These are phyloP conservation scores for Odontophorus gujanensis DNA, from an alignment of 2,113 vertebrate species.

Conservation along the genomic window DNA sequence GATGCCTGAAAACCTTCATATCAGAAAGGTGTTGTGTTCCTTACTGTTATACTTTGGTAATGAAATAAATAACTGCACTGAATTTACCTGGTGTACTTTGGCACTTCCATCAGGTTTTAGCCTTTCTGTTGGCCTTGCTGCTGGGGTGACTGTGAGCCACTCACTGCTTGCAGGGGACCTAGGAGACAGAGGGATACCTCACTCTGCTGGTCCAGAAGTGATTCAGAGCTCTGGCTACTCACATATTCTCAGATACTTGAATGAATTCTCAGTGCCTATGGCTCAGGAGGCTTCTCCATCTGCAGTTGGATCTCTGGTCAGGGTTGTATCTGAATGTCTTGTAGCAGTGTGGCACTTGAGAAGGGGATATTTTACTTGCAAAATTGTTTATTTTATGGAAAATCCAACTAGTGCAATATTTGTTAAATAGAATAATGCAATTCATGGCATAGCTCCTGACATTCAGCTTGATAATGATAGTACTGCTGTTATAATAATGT, in stretches of 20 bases:
- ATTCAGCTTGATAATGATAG: conserved; percentile 34
- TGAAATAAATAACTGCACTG: conserved; percentile 4
- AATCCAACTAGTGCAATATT: conserved; percentile 12
- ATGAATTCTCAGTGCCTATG: neutral
- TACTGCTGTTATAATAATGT: conserved; percentile 15
- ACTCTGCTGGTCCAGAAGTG: neutral
- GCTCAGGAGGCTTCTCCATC: neutral
- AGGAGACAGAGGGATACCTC: neutral
- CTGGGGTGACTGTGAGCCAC: neutral
- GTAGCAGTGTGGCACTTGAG: conserved; percentile 11
- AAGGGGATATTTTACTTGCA: conserved; percentile 32
- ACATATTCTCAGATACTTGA: neutral
- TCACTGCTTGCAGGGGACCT: neutral
- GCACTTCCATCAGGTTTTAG: neutral
- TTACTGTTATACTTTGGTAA: neutral
- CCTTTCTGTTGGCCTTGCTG: neutral
- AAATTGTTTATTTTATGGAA: conserved; percentile 29
- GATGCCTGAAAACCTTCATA: neutral
- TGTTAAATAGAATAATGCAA: conserved; percentile 50
- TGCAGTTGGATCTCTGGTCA: neutral
- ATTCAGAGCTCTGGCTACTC: neutral
- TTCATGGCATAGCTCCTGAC: neutral
- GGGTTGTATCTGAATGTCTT: neutral
- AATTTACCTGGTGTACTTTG: neutral
- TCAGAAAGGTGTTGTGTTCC: neutral